Base-by-base conservation (phyloP, 2,113 vertebrate species). In the Apeltes quadracus region DNA sequence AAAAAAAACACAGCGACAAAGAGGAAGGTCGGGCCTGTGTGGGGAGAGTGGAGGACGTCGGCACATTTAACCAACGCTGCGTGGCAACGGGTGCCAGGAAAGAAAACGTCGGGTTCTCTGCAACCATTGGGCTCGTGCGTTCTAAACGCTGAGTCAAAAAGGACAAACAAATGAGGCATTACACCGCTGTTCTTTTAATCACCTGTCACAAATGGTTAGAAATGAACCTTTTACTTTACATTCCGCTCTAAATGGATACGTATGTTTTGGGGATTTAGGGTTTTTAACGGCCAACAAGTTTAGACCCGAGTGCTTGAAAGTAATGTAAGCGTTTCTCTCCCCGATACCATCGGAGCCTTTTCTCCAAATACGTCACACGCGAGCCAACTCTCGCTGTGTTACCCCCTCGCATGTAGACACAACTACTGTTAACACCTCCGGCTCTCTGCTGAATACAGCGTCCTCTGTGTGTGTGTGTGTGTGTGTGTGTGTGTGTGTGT, bases 341-440 rank as follows among this genome's bases (percentile, higher is more conserved):
- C 29, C 57, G 55, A 68, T 54, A 73, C 7, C n/a, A 43, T 75
- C 64, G 16, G 74, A 51, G 65, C 55, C 73, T 38, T 39, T 71
- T 53, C 50, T 43, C 22, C 39, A 77, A 84, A 34, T n/a, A 65
- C 3, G 48, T 13, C 66, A 69, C 67, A 56, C 63, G 15, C 50
- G 38, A 75, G 53, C 57, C 9, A 27, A 20, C 25, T 77, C 59
- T 43, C 39, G n/a, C 62, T 38, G 22, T 63, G 75, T 38, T 70
- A 46, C 25, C 10, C n/a, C 23, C 36, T 72, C 53, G 10, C 61
- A 72, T 56, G 69, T 56, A 71, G 76, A 84, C 73, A 29, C 61
- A 83, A 71, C 84, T 81, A 75, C 76, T 59, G 51, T 68, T 74
- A 62, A 79, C 74, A 82, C 73, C 44, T 80, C 78, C 1, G 23